Percentiles rank a stretch among this genome's conserved stretches.
These are phyloP conservation scores for Globicephala melas DNA, from an alignment of 2,113 vertebrate species.

Conservation along the genomic window DNA sequence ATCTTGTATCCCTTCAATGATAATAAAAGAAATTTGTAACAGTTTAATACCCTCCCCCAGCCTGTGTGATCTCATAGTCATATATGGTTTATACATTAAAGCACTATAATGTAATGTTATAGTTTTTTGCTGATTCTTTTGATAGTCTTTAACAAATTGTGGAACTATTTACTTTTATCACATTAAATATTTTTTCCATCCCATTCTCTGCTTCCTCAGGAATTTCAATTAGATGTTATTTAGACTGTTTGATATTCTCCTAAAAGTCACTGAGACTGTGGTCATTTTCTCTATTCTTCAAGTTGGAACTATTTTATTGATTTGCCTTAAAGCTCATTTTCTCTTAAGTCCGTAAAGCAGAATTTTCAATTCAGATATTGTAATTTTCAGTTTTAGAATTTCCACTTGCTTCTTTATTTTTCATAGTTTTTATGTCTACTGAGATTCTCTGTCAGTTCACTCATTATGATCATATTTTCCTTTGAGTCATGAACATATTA, in stretches of 20 bases:
- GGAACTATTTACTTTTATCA: background rate
- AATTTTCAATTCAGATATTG: background rate
- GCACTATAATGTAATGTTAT: background rate
- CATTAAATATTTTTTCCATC: background rate
- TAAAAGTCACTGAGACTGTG: background rate
- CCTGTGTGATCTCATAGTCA: background rate
- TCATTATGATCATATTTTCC: background rate
- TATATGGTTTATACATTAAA: background rate
- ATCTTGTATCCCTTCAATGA: background rate
- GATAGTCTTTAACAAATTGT: background rate
- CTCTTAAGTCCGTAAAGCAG: background rate
- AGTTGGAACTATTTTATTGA: background rate
- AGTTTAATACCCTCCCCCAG: background rate
- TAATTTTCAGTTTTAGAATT: background rate
- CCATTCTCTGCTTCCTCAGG: background rate
- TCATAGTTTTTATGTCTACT: background rate
- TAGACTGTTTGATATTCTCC: background rate
- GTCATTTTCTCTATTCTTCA: background rate
- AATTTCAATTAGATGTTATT: background rate
- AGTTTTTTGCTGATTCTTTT: background rate
- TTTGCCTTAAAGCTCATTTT: background rate
- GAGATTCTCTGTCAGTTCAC: background rate
- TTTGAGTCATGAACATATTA: background rate
- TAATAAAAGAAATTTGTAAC: background rate
- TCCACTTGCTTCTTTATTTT: background rate